Conservation (phyloP, 1,140 invertebrate species). For the Theocolax elegans region DNA sequence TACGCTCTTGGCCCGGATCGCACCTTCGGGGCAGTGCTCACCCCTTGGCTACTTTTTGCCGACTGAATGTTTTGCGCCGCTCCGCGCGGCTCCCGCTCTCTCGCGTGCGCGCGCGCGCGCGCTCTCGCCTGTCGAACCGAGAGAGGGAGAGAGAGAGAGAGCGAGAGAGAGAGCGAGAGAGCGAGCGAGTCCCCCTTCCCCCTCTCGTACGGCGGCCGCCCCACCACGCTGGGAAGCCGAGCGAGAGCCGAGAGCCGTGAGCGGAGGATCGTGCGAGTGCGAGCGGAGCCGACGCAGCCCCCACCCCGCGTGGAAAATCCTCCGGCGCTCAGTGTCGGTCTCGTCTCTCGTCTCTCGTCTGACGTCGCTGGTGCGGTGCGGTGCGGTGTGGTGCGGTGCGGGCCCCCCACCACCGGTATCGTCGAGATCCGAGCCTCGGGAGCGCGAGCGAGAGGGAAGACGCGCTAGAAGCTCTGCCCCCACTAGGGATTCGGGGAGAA, state of each 20-base stretch:
- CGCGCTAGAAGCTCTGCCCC: constrained; percentile 8
- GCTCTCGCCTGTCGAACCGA: not conserved
- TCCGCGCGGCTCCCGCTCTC: constrained; percentile 41
- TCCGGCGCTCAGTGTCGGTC: too few relatives aligned
- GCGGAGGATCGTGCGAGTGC: too few relatives aligned
- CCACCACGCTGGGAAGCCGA: too few relatives aligned
- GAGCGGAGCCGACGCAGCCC: not conserved
- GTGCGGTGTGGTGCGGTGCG: not conserved
- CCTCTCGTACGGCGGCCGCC: constrained; percentile 18
- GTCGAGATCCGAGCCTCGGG: constrained; percentile 21
- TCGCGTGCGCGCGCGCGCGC: constrained; percentile 37
- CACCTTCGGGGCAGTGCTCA: constrained; percentile 62
- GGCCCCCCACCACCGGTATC: constrained; percentile 21
- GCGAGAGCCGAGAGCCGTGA: too few relatives aligned
- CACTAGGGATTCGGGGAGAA: too few relatives aligned
- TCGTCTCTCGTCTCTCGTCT: too few relatives aligned
- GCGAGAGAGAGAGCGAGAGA: not conserved
- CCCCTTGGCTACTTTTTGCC: constrained; percentile 69
- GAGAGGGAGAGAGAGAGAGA: not conserved
- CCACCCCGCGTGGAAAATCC: constrained; percentile 29
- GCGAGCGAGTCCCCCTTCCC: constrained; percentile 5
- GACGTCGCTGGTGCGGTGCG: too few relatives aligned
- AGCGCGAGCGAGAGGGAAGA: not conserved
- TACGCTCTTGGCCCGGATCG: not conserved
- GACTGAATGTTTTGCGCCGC: constrained; percentile 68